phyloP scores from a whole-genome alignment of 2,888 invertebrate genomes.

The Troglohyphantes excavatus region DNA sequence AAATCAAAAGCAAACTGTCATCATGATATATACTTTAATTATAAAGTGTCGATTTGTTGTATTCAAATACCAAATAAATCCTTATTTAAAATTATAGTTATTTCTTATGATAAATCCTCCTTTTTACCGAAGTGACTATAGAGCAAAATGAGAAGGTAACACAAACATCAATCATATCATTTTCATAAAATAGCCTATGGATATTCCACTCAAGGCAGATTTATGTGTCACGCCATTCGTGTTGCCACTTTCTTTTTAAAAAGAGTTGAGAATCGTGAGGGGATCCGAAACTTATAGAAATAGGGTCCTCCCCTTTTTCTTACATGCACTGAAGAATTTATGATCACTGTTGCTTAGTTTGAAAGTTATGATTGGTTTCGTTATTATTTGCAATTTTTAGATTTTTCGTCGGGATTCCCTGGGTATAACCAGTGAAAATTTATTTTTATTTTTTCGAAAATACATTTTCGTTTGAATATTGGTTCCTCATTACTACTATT shows the following conservation, averaged over 20 bases:
- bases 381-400: too few species aligned
- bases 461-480: too few species aligned
- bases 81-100: neutral
- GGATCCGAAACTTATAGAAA: neutral
- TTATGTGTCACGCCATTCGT: conserved; percentile 5
- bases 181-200: neutral
- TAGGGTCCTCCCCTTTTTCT: neutral
- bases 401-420: too few species aligned
- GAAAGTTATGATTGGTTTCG: too few species aligned
- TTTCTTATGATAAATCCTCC: neutral
- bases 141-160: neutral
- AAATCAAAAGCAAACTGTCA: too few species aligned
- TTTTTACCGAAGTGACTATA: neutral
- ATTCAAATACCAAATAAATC: neutral
- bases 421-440: too few species aligned
- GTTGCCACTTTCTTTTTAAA: neutral
- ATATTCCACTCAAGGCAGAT: neutral
- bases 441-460: too few species aligned
- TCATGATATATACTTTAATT: too few species aligned
- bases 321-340: neutral
- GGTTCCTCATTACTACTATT: too few species aligned
- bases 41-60: too few species aligned
- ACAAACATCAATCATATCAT: neutral
- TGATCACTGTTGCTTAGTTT: neutral
- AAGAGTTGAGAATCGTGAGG: neutral